Conservation (phyloP, 1,140 invertebrate genomes). For the Bombus sylvicola region DNA sequence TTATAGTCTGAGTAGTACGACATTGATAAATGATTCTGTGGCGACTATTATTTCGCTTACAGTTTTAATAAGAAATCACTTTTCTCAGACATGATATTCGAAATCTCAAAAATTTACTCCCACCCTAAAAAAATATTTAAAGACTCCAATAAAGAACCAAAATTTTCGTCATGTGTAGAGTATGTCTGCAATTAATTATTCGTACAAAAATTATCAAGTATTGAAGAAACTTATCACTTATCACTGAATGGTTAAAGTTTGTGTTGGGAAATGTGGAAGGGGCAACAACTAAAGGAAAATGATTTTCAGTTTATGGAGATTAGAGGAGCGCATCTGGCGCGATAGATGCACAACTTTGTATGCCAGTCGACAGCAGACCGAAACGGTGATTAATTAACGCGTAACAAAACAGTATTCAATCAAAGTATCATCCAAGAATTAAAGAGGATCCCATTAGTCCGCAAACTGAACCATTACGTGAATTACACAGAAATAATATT, state of each 20-base stretch:
- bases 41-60: no score
- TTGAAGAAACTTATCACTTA: neutral
- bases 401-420: neutral
- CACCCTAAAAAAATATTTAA: no score
- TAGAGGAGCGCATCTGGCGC: neutral
- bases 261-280: neutral
- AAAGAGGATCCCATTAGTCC: neutral
- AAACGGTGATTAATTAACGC: neutral
- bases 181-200: neutral
- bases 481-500: neutral
- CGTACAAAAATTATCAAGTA: neutral
- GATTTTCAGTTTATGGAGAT: neutral
- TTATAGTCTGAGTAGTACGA: no score
- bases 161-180: no score
- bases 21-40: no score
- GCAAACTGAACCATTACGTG: neutral
- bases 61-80: no score
- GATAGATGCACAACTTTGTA: neutral
- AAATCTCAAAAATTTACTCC: no score
- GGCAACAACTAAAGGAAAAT: neutral
- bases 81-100: no score
- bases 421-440: constrained; percentile 14
- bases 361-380: neutral
- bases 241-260: neutral
- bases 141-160: no score